Conservation (phyloP, 2,888 invertebrate genomes). For the Agrotis exclamationis region DNA sequence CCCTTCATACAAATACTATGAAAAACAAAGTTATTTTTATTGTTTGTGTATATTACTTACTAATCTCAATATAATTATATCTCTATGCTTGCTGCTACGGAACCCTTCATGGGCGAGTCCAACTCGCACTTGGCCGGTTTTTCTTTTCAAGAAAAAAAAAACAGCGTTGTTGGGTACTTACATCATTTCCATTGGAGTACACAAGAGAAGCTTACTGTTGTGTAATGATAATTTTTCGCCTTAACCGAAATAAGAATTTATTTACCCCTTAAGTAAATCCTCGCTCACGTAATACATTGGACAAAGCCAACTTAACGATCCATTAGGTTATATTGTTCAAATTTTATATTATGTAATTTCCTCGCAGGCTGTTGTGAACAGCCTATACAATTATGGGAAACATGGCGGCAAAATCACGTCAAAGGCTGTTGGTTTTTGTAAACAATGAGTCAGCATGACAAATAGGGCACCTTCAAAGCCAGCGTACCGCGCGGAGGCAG, state of each 20-base stretch:
- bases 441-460: neutral
- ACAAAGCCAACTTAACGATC: constrained; percentile 18
- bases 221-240: neutral
- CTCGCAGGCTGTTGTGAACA: neutral
- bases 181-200: too few species aligned
- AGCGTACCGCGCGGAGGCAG: neutral
- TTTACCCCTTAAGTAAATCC: constrained; percentile 9
- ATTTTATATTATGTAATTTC: constrained; percentile 18
- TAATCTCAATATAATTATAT: too few species aligned
- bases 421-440: neutral
- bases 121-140: too few species aligned
- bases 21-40: too few species aligned
- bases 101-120: too few species aligned
- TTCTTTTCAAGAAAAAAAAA: too few species aligned
- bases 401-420: neutral
- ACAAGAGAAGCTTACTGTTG: too few species aligned
- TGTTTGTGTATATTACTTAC: too few species aligned
- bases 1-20: too few species aligned
- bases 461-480: neutral
- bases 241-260: constrained; percentile 1
- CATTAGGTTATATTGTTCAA: constrained; percentile 12
- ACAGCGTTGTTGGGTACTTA: too few species aligned
- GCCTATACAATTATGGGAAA: neutral
- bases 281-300: constrained; percentile 7
- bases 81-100: too few species aligned